These are phyloP conservation scores for Apotomis turbidana DNA, from an alignment of 2,888 invertebrate genomes.

Conservation along the genomic window DNA sequence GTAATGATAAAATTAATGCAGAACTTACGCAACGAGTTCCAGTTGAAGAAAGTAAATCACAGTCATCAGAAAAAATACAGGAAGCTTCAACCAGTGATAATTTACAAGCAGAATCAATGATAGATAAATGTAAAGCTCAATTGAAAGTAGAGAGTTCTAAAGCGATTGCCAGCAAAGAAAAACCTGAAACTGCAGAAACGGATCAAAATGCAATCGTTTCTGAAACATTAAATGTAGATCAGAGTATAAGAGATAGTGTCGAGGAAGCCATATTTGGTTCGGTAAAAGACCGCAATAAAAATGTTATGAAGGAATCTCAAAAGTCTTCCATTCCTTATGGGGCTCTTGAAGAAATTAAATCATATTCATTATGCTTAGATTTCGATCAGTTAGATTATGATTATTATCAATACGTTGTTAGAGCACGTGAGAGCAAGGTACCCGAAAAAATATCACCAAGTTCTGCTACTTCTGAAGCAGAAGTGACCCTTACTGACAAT, in stretches of 20 bases:
- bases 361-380: conserved; percentile 67
- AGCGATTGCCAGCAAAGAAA: not conserved
- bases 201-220: conserved; percentile 22
- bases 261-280: conserved; percentile 86
- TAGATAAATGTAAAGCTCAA: not conserved
- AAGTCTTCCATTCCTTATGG: conserved; percentile 60
- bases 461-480: not conserved
- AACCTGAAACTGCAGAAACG: conserved; percentile 1
- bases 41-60: not conserved
- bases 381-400: conserved; percentile 65
- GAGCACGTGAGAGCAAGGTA: conserved; percentile 45
- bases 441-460: not conserved
- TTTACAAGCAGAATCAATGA: not conserved
- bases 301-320: conserved; percentile 45
- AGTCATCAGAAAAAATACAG: not conserved
- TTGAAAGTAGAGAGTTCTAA: not conserved
- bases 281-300: conserved; percentile 81
- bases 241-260: conserved; percentile 55
- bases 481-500: not conserved
- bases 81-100: not conserved
- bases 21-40: not conserved
- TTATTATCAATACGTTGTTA: conserved; percentile 59
- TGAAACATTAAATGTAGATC: conserved; percentile 28
- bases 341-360: conserved; percentile 67
- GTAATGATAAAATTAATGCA: not conserved